Evolutionary conservation across 2,888 invertebrate genomes (phyloP).

Genomic region (Trissonchulus latispiculum): DNA sequence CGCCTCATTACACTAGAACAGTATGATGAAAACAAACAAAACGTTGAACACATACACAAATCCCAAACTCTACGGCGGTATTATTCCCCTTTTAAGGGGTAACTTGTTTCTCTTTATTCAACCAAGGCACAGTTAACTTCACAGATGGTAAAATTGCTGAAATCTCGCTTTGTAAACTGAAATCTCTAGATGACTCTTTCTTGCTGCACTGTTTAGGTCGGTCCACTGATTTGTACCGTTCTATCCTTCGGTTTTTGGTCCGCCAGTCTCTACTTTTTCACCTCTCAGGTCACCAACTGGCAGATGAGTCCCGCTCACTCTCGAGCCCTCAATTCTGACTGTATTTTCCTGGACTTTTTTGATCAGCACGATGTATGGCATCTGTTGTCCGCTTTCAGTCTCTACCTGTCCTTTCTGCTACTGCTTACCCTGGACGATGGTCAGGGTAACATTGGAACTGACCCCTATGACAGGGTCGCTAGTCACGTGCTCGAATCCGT

Average conservation of each 20-base stretch:
- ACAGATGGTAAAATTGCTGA: too few species aligned
- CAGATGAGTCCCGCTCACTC: neutral
- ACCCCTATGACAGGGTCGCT: neutral
- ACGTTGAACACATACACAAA: too few species aligned
- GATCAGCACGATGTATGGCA: slow-evolving; percentile 13
- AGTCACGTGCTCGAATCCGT: neutral
- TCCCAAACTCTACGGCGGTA: too few species aligned
- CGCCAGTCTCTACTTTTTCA: neutral
- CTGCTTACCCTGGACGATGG: slow-evolving; percentile 5
- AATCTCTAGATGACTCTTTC: too few species aligned
- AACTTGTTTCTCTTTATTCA: too few species aligned
- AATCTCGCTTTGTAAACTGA: too few species aligned
- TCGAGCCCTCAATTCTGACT: neutral
- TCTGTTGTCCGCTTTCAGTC: slow-evolving; percentile 1
- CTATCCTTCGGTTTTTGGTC: slow-evolving; percentile 5
- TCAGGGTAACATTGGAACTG: neutral
- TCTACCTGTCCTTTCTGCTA: slow-evolving; percentile 1
- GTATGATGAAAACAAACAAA: too few species aligned
- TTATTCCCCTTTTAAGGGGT: too few species aligned
- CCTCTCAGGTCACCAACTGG: neutral
- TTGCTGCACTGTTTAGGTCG: too few species aligned
- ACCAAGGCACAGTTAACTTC: too few species aligned
- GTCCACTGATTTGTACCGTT: neutral
- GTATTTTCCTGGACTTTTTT: slow-evolving; percentile 5
- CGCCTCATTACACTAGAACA: too few species aligned